phyloP scores from a whole-genome alignment of 2,113 vertebrate species.

The Anarhynchus alexandrinus region DNA sequence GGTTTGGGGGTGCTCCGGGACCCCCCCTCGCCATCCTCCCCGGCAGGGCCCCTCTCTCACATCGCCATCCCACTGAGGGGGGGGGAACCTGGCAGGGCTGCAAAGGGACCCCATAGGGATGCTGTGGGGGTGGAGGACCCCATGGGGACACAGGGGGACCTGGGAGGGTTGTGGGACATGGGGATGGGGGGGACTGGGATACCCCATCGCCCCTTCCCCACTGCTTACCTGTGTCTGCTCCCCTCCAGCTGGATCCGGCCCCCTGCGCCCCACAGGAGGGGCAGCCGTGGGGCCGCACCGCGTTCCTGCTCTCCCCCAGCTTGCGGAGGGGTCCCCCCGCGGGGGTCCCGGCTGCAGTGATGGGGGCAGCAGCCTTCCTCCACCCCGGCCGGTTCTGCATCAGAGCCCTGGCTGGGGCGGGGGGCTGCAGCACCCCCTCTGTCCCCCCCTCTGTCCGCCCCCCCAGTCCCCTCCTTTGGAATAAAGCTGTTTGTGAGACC shows the following conservation, averaged over 20 bases:
- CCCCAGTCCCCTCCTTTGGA: accelerated
- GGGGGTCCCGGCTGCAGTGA: not conserved
- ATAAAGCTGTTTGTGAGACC: not conserved
- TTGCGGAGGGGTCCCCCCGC: not conserved
- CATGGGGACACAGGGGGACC: not conserved
- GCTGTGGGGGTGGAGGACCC: too few relatives aligned
- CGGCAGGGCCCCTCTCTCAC: not conserved
- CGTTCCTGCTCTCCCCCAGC: accelerated
- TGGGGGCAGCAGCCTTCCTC: not conserved
- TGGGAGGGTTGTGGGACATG: not conserved
- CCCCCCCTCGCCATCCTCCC: not conserved
- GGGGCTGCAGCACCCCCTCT: not conserved
- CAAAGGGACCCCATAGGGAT: too few relatives aligned
- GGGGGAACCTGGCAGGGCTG: too few relatives aligned
- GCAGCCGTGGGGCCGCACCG: accelerated
- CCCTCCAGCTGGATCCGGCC: not conserved
- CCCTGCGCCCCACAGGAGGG: accelerated
- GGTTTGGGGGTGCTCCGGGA: not conserved
- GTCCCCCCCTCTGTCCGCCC: too few relatives aligned
- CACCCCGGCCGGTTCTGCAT: accelerated
- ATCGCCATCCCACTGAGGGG: not conserved
- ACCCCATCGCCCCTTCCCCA: not conserved
- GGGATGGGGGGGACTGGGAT: not conserved
- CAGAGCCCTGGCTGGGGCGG: not conserved
- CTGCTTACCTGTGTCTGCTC: accelerated